Percentiles rank a stretch among this genome's conserved stretches.
These are phyloP conservation scores for Anticlea derivata DNA, from an alignment of 2,888 invertebrate species.

Conservation along the genomic window DNA sequence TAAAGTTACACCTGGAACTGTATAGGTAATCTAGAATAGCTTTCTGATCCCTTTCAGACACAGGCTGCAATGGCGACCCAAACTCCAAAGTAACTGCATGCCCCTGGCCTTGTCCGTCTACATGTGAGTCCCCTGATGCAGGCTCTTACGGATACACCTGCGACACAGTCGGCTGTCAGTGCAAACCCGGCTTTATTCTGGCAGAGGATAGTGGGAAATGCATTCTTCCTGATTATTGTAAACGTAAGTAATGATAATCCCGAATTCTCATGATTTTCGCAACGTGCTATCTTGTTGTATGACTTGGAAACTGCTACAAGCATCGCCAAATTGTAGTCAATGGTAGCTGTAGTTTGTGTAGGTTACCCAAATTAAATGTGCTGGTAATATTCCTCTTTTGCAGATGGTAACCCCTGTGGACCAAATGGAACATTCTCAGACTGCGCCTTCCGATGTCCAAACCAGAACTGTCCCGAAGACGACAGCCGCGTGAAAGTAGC, in stretches of 20 bases:
- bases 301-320: too few relatives aligned
- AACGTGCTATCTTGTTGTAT: too few relatives aligned
- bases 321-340: too few relatives aligned
- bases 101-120: slow-evolving; percentile 41
- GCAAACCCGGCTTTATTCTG: slow-evolving; percentile 40
- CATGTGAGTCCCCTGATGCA: slow-evolving; percentile 44
- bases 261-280: too few relatives aligned
- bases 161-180: slow-evolving; percentile 40
- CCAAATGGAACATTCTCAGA: slow-evolving; percentile 46
- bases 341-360: too few relatives aligned
- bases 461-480: slow-evolving; percentile 47
- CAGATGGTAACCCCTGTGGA: slow-evolving; percentile 51
- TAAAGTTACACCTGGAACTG: too few relatives aligned
- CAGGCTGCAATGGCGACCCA: slow-evolving; percentile 42
- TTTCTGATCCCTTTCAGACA: slow-evolving; percentile 7
- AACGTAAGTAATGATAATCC: slow-evolving; percentile 13
- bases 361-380: too few relatives aligned
- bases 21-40: too few relatives aligned
- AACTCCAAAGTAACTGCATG: slow-evolving; percentile 40
- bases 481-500: slow-evolving; percentile 39
- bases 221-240: slow-evolving; percentile 44
- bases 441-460: slow-evolving; percentile 47
- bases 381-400: slow-evolving; percentile 23
- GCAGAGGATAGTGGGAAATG: slow-evolving; percentile 38
- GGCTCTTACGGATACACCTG: slow-evolving; percentile 31